Evolutionary conservation across 2,113 vertebrate genomes (phyloP).

Genomic region (Myotis yumanensis): DNA sequence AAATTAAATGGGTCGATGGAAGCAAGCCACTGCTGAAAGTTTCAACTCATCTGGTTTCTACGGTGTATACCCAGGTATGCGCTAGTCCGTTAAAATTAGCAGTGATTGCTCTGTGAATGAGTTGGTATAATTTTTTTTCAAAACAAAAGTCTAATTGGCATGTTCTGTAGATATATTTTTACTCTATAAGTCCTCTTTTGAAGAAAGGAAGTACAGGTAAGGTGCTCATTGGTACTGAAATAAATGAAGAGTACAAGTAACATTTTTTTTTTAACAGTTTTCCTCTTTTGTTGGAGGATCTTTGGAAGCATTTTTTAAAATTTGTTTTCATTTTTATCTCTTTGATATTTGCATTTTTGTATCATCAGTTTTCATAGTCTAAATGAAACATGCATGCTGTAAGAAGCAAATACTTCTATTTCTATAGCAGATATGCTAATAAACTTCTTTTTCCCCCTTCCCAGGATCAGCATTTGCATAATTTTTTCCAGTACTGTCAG

Average conservation of each 20-base stretch:
- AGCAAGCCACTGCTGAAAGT: constrained; percentile 94
- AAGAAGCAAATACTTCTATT: neutral
- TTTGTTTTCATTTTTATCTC: neutral
- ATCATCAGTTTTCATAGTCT: neutral
- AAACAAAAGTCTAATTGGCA: neutral
- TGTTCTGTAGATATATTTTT: neutral
- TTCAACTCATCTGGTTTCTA: constrained; percentile 96
- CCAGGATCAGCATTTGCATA: constrained; percentile 98
- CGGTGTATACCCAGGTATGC: constrained; percentile 96
- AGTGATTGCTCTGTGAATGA: neutral
- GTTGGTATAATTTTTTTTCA: neutral
- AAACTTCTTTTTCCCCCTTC: neutral
- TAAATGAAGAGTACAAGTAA: neutral
- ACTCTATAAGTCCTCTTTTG: neutral
- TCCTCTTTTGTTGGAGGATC: neutral
- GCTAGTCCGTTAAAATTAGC: neutral
- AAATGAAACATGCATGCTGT: neutral
- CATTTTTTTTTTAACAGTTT: constrained; percentile 18
- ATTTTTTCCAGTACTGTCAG: constrained; percentile 98
- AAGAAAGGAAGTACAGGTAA: neutral
- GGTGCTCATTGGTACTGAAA: neutral
- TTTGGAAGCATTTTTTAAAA: neutral
- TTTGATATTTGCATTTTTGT: constrained; percentile 25
- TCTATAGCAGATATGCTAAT: neutral
- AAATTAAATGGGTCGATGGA: constrained; percentile 99